Conservation (phyloP, 2,888 invertebrate species). For the Theodoxus fluviatilis region DNA sequence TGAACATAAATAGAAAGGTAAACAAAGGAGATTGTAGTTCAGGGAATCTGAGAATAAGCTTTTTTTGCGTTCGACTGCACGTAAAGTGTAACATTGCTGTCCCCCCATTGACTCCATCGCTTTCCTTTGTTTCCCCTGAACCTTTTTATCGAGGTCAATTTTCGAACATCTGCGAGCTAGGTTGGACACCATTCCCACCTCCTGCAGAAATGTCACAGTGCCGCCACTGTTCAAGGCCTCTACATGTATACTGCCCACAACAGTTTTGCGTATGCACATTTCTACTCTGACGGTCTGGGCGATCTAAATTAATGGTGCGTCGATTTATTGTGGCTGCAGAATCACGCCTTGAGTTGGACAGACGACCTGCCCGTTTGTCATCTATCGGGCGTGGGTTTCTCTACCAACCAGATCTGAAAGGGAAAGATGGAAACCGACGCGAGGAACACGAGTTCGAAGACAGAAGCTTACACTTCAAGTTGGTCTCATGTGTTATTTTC, state of each 20-base stretch:
- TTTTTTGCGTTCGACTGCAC: no score
- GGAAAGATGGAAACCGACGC: constrained; percentile 75
- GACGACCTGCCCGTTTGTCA: constrained; percentile 87
- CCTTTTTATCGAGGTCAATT: no score
- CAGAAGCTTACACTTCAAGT: constrained; percentile 80
- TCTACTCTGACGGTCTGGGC: background rate
- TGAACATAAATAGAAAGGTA: no score
- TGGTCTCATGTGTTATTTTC: constrained; percentile 25
- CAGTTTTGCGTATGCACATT: background rate
- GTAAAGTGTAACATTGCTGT: no score
- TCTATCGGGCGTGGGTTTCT: constrained; percentile 82
- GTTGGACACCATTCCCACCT: no score
- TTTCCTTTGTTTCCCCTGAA: no score
- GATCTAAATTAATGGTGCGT: background rate
- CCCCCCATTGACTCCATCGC: no score
- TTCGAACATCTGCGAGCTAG: no score
- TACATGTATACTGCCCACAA: background rate
- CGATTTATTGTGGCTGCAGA: constrained; percentile 33
- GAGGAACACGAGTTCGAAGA: constrained; percentile 78
- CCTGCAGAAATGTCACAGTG: no score
- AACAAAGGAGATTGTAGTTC: background rate
- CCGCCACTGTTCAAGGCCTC: no score
- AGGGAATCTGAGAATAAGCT: background rate
- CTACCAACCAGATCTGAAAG: constrained; percentile 78
- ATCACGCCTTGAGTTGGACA: constrained; percentile 74